Conservation (phyloP, 2,797 vertebrate species). For the Masticophis lateralis region DNA sequence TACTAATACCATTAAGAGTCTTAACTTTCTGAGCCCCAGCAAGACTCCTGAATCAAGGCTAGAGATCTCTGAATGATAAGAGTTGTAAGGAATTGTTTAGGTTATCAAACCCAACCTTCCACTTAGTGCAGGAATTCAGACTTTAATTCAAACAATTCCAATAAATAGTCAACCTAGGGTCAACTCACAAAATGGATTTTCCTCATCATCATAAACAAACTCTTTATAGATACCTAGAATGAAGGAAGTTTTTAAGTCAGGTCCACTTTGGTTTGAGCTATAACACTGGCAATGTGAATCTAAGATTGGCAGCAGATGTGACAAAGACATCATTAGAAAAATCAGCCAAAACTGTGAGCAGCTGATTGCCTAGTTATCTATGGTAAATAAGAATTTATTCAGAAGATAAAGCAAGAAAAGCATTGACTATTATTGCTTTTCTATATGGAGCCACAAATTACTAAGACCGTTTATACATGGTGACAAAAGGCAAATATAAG, state of each 20-base stretch:
- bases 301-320: not conserved
- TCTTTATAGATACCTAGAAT: not conserved
- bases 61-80: not conserved
- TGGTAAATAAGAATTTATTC: conserved; percentile 1
- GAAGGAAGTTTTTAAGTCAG: not conserved
- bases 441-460: not conserved
- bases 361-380: not conserved
- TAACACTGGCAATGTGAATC: not conserved
- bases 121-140: not conserved
- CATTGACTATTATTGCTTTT: not conserved
- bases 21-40: not conserved
- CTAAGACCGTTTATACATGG: not conserved
- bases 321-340: not conserved
- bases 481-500: not conserved
- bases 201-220: not conserved
- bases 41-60: not conserved
- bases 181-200: not conserved
- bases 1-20: not conserved
- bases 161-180: not conserved
- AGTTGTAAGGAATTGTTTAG: not conserved
- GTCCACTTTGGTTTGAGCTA: not conserved
- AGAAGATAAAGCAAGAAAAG: not conserved
- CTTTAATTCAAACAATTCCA: not conserved
- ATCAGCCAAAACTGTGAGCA: not conserved
- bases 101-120: not conserved